Evolutionary conservation across 2,888 invertebrate species (phyloP).

Genomic region (Rhaphigaster nebulosa): DNA sequence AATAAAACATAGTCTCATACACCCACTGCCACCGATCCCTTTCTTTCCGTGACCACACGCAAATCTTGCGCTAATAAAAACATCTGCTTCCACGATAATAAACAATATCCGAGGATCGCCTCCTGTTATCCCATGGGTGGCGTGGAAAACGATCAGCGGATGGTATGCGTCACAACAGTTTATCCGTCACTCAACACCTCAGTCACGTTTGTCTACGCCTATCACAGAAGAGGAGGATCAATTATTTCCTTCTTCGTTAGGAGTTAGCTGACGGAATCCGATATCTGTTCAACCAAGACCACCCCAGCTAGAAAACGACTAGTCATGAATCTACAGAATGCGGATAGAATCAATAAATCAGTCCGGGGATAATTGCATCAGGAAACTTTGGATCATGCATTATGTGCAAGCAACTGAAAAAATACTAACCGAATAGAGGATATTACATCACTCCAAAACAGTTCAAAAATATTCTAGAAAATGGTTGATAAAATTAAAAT

Average conservation of each 20-base stretch:
- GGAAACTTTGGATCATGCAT: too few species aligned
- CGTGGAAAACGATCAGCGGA: neutral
- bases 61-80: neutral
- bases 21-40: neutral
- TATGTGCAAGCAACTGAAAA: too few species aligned
- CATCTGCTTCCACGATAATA: neutral
- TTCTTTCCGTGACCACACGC: constrained; percentile 23
- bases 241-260: neutral
- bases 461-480: too few species aligned
- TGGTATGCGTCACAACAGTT: neutral
- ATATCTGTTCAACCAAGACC: neutral
- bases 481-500: too few species aligned
- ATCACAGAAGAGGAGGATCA: neutral
- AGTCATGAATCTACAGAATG: neutral
- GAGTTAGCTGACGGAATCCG: neutral
- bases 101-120: neutral
- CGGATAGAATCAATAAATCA: neutral
- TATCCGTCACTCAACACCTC: neutral
- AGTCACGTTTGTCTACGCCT: neutral
- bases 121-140: neutral
- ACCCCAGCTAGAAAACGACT: neutral
- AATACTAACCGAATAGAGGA: too few species aligned
- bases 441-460: too few species aligned
- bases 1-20: neutral
- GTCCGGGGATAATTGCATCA: neutral